Percentiles rank a stretch among this genome's conserved stretches.
phyloP scores from a whole-genome alignment of 2,888 invertebrate species.

The Dynastes hyllus region DNA sequence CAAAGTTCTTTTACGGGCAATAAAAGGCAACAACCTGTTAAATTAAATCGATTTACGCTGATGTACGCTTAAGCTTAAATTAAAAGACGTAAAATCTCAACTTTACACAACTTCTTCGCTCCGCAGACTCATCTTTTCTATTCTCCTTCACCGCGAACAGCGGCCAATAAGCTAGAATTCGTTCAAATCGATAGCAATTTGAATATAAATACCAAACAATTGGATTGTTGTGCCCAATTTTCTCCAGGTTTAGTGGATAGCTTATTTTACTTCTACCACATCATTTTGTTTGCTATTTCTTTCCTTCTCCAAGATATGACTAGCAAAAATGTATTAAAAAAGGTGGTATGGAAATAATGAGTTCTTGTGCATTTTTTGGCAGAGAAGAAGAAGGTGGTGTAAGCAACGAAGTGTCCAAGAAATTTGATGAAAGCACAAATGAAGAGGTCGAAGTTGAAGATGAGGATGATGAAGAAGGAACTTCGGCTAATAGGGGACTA shows the following conservation, averaged over 20 bases:
- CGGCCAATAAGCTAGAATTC: too few relatives aligned
- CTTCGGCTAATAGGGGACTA: constrained; percentile 51
- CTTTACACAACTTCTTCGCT: background rate
- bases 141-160: too few relatives aligned
- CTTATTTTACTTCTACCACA: too few relatives aligned
- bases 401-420: background rate
- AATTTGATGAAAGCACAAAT: constrained; percentile 1
- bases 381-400: background rate
- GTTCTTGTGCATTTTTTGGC: background rate
- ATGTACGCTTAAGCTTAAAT: background rate
- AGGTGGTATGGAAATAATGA: too few relatives aligned
- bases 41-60: background rate
- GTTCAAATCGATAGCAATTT: too few relatives aligned
- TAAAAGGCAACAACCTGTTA: constrained; percentile 9
- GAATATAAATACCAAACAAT: too few relatives aligned
- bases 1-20: background rate
- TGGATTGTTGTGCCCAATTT: background rate
- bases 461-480: constrained; percentile 1
- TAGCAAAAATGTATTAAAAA: too few relatives aligned
- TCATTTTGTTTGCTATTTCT: too few relatives aligned
- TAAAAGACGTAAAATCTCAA: background rate
- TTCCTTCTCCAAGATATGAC: too few relatives aligned
- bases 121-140: background rate
- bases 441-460: constrained; percentile 26
- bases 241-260: background rate